Evolutionary conservation across 1,140 invertebrate genomes (phyloP), one percentile per base, ranked within the genome.

Genomic region (Cardiocondyla obscurior): DNA sequence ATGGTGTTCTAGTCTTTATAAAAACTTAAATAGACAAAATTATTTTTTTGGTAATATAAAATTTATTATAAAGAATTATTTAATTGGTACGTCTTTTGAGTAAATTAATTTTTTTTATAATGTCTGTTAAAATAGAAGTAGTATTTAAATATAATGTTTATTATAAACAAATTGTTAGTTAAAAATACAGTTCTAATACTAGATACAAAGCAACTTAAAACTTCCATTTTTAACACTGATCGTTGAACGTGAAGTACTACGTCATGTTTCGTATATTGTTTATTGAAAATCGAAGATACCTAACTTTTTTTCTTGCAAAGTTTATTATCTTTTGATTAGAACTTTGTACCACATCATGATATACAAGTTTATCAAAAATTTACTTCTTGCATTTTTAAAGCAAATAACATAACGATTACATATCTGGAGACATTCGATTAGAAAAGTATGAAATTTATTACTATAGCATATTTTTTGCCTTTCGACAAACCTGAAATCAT

Each of bases 341-440:
- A 53, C 42, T 33, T 12, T 6, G 10, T 62, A 64, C 3, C 12
- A 7, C 14, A 46, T 46, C 22, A 25, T 16, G 28, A 33, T 51
- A 46, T 3, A n/a, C 62, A 77, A 39, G 60, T 16, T 53, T 28
- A 69, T 1, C 49, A n/a, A 10, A 53, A 70, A 22, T 3, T 12
- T 1, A 3, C 3, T 25, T 33, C n/a, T 64, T 79, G 74, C 74
- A 79, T 79, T 69, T 79, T 79, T 79, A 67, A 79, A 69, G 62
- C 74, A 69, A 79, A 79, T 79, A 79, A 67, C 22, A 28, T 76
- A 19, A 30, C 19, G 25, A 74, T 33, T 3, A 28, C 39, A 60
- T 10, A 4, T 7, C 49, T 25, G 10, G 16, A 14, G 3, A 51
- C 22, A 19, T 5, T 28, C 22, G 44, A 49, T 42, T 25, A 28